Conservation (phyloP, 2,888 invertebrate species). For the Xanthorhoe spadicearia region DNA sequence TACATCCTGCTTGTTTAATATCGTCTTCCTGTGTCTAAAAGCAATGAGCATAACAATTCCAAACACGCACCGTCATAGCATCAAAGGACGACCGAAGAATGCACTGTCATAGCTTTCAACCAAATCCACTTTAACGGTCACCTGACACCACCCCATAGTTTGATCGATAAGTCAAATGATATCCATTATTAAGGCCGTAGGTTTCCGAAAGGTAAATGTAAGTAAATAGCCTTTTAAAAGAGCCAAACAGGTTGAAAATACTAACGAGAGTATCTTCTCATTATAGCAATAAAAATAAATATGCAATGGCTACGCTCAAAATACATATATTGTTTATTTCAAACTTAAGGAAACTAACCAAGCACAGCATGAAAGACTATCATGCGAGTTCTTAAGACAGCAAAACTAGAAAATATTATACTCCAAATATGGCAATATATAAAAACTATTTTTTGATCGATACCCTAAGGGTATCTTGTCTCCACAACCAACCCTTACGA, state of each 20-base stretch:
- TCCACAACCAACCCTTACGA: constrained; percentile 15
- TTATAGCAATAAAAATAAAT: too few relatives aligned
- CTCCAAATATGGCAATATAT: not conserved
- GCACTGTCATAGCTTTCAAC: constrained; percentile 3
- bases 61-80: constrained; percentile 23
- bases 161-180: not conserved
- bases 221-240: not conserved
- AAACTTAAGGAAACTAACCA: too few relatives aligned
- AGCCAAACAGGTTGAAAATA: too few relatives aligned
- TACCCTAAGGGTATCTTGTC: constrained; percentile 1
- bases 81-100: constrained; percentile 27
- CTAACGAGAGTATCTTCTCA: too few relatives aligned
- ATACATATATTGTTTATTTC: too few relatives aligned
- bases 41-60: constrained; percentile 19
- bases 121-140: not conserved
- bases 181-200: not conserved
- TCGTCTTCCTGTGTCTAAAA: constrained; percentile 23
- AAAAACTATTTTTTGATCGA: constrained; percentile 11
- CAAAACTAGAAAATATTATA: not conserved
- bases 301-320: too few relatives aligned
- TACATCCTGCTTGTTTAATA: constrained; percentile 22
- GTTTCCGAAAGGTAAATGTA: not conserved
- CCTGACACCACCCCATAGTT: not conserved
- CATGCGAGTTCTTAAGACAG: not conserved
- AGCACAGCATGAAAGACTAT: not conserved